These are phyloP conservation scores for Decapterus maruadsi DNA, from an alignment of 2,797 vertebrate genomes.

Conservation along the genomic window DNA sequence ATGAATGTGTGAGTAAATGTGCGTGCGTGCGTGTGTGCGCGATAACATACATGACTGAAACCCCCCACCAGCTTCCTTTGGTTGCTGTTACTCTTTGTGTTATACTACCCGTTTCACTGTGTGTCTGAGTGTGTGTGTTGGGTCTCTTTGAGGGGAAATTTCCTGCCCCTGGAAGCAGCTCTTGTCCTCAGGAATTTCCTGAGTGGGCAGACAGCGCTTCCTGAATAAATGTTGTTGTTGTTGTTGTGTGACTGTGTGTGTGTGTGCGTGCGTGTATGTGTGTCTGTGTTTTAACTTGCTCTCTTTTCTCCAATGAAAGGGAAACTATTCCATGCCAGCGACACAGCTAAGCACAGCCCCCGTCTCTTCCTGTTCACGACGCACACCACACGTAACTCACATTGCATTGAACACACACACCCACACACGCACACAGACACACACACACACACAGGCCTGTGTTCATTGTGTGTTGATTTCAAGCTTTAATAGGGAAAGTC, in stretches of 20 bases:
- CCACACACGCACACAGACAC: slow-evolving; percentile 10
- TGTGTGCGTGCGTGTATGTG: slow-evolving; percentile 28
- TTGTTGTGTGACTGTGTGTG: slow-evolving; percentile 53
- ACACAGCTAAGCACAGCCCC: slow-evolving; percentile 68
- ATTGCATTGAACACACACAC: slow-evolving; percentile 33
- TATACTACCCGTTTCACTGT: slow-evolving; percentile 48
- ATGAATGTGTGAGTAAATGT: slow-evolving; percentile 26
- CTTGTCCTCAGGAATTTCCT: slow-evolving; percentile 99
- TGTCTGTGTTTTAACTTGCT: slow-evolving; percentile 43
- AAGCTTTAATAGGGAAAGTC: slow-evolving; percentile 15
- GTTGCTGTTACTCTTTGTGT: slow-evolving; percentile 55
- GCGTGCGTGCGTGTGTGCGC: slow-evolving; percentile 6
- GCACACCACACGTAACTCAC: slow-evolving; percentile 65
- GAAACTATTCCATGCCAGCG: slow-evolving; percentile 90
- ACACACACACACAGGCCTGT: slow-evolving; percentile 21
- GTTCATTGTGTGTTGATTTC: slow-evolving; percentile 7
- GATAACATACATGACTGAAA: slow-evolving; percentile 46
- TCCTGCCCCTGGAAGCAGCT: slow-evolving; percentile 98
- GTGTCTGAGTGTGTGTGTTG: slow-evolving; percentile 55
- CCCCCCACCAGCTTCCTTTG: slow-evolving; percentile 34
- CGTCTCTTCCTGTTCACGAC: slow-evolving; percentile 80
- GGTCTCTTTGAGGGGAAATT: slow-evolving; percentile 95
- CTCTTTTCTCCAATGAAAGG: slow-evolving; percentile 90
- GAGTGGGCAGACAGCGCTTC: slow-evolving; percentile 98
- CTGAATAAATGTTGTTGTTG: slow-evolving; percentile 92